Percentiles rank a stretch among this genome's conserved stretches.
Evolutionary conservation across 2,797 vertebrate genomes (phyloP).

Genomic region (Pseudochromis fuscus): DNA sequence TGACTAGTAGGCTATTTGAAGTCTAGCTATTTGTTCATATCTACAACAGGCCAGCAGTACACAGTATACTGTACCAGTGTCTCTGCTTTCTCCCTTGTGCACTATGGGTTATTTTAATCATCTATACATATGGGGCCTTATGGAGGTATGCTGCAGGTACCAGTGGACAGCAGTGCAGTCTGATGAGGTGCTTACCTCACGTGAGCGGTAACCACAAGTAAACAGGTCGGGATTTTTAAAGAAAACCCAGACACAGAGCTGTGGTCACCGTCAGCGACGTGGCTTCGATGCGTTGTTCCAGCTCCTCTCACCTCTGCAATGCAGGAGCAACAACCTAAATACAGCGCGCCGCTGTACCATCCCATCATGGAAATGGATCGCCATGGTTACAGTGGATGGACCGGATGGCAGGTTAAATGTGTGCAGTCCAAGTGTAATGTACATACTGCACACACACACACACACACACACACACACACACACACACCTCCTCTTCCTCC

Average conservation of each 20-base stretch:
- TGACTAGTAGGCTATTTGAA: too few species aligned
- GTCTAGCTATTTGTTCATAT: too few species aligned
- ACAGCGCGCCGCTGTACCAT: slow-evolving; percentile 2
- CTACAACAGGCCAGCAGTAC: too few species aligned
- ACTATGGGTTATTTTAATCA: too few species aligned
- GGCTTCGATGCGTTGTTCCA: slow-evolving; percentile 1
- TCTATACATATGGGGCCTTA: too few species aligned
- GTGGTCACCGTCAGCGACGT: neutral
- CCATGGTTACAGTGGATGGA: slow-evolving; percentile 54
- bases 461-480: too few species aligned
- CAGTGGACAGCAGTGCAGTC: too few species aligned
- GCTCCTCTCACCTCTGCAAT: slow-evolving; percentile 39
- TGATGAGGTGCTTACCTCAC: too few species aligned
- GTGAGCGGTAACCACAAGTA: neutral
- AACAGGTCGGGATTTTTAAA: neutral
- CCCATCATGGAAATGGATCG: slow-evolving; percentile 29
- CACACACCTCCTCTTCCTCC: neutral
- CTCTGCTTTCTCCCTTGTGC: too few species aligned
- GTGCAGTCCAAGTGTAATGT: slow-evolving; percentile 16
- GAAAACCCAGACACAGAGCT: neutral
- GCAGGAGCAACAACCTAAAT: slow-evolving; percentile 26
- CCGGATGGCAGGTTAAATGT: slow-evolving; percentile 46
- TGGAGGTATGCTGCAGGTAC: neutral
- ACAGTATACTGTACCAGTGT: too few species aligned
- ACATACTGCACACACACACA: slow-evolving; percentile 8